Conservation (phyloP, 2,113 vertebrate genomes). For the Sardina pilchardus region DNA sequence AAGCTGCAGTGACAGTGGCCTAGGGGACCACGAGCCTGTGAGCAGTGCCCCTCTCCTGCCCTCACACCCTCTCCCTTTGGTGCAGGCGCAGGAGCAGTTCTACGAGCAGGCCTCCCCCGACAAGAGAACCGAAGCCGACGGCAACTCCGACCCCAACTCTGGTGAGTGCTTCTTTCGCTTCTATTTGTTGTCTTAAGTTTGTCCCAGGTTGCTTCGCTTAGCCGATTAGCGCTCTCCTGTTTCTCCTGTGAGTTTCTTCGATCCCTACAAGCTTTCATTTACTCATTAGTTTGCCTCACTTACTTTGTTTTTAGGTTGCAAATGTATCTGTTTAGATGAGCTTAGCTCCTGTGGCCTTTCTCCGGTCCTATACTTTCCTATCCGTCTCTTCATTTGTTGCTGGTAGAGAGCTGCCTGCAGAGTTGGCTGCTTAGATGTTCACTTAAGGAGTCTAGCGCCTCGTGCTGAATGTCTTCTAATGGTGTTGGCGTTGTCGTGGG, state of each 20-base stretch:
- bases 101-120: slow-evolving; percentile 97
- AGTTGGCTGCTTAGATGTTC: background rate
- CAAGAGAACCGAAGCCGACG: slow-evolving; percentile 98
- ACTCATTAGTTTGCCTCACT: too few species aligned
- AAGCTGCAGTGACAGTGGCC: slow-evolving; percentile 99
- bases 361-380: background rate
- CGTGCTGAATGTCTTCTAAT: background rate
- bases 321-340: too few species aligned
- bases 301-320: too few species aligned
- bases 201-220: background rate
- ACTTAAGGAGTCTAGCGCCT: background rate
- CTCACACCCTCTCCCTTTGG: slow-evolving; percentile 99
- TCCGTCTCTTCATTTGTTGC: background rate
- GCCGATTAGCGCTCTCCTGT: too few species aligned
- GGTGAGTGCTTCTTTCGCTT: slow-evolving; percentile 80
- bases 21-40: slow-evolving; percentile 97
- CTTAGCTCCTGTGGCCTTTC: too few species aligned
- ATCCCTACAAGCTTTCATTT: too few species aligned
- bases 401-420: background rate
- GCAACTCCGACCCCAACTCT: slow-evolving; percentile 98
- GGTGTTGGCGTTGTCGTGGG: background rate
- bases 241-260: too few species aligned
- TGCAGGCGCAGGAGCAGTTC: slow-evolving; percentile 99
- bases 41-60: slow-evolving; percentile 96
- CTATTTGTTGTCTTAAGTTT: background rate